Base-by-base conservation (phyloP, 2,888 invertebrate species). In the Parelbella ahira region DNA sequence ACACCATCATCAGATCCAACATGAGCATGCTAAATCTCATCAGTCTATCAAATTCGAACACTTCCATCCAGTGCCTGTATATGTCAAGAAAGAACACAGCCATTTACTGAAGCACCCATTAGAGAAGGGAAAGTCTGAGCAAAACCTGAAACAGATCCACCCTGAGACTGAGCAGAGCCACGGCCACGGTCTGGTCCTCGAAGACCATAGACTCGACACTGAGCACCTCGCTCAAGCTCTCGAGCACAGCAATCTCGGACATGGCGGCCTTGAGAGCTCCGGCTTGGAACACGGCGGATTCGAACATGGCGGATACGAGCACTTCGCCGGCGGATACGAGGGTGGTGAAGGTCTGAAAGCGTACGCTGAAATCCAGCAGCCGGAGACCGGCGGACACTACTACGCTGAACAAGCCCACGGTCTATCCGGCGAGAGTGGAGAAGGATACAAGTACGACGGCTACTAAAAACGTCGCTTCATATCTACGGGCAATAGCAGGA, bases 1-100 rank as follows among this genome's bases (percentile, higher is more conserved):
- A 45, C 88, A 89, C 55, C 90, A 90, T 52, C 90, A 90, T 45
- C 88, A 90, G 48, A 80, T 91, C 18, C 89, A 91, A 50, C 90
- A 91, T 54, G 90, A 91, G 51, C 91, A 91, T 58, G 91, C 92
- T 15, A 92, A 91, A 51, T 92, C 92, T 24, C 92, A 92, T 60
- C 92, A 92, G 69, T 91, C 90, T 43, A 90, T 92, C 51, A 91
- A 92, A 56, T 90, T 92, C 52, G 91, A 92, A 63, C 92, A 92
- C 62, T 92, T 89, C 79, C 92, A 92, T 58, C 89, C 92, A 0
- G 92, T 92, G 1, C 92, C 92, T 1, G 91, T 92, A 0, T 92
- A 91, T 70, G 86, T 91, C 3, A 92, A 92, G 77, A 91, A 92
- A 57, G 91, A 92, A 58, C 89, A 91, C 71, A 88, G 89, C 55